Percentiles rank a stretch among this genome's conserved stretches.
Evolutionary conservation across 1,140 invertebrate species (phyloP).

Genomic region (Aporrectodea caliginosa): DNA sequence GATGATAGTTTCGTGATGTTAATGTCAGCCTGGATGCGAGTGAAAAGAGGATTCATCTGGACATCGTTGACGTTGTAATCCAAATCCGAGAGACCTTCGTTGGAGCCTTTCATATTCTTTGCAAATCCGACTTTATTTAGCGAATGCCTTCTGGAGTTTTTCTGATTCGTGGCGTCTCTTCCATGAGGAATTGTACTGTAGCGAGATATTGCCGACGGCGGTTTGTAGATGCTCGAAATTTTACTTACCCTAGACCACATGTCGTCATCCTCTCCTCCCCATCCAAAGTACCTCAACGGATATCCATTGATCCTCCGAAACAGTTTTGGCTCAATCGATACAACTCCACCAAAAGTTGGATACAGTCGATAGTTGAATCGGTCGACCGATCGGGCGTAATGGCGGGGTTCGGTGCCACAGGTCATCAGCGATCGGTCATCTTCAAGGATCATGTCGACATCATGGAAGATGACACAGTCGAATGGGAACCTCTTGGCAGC

Average conservation of each 20-base stretch:
- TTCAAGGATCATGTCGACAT: conserved; percentile 85
- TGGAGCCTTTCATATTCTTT: neutral
- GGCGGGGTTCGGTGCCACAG: conserved; percentile 56
- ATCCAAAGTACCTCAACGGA: conserved; percentile 31
- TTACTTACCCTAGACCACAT: neutral
- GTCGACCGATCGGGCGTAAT: neutral
- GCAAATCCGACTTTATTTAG: neutral
- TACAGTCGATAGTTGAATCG: neutral
- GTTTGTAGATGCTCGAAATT: neutral
- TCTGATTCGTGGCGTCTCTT: neutral
- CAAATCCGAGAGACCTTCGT: neutral
- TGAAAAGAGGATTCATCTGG: neutral
- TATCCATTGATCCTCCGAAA: conserved; percentile 33
- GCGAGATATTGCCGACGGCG: neutral
- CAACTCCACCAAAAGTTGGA: conserved; percentile 31
- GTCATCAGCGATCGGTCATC: conserved; percentile 84
- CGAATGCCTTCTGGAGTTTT: neutral
- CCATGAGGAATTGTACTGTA: neutral
- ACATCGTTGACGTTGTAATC: neutral
- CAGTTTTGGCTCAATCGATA: conserved; percentile 20
- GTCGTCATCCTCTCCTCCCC: conserved; percentile 34
- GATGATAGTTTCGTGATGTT: neutral
- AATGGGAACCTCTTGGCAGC: conserved; percentile 63
- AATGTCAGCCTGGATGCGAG: neutral
- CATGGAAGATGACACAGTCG: conserved; percentile 86